Conservation (phyloP, 2,888 invertebrate genomes). For the Lasioglossum figueresi region DNA sequence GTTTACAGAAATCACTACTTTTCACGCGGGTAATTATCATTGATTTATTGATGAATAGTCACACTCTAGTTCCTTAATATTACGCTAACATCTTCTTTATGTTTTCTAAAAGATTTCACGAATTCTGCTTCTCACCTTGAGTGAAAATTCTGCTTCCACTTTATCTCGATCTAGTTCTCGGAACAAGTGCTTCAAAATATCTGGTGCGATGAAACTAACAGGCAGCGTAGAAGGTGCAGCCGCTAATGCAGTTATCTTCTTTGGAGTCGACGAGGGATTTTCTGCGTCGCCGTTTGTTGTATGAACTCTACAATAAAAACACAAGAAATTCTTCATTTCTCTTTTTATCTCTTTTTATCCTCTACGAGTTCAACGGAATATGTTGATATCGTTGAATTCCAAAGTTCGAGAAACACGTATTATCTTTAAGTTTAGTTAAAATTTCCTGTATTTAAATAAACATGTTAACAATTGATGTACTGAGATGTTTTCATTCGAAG, state of each 20-base stretch:
- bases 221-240: conserved; percentile 39
- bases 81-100: neutral
- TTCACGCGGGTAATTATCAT: neutral
- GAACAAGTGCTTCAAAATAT: conserved; percentile 88
- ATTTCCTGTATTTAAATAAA: too few relatives aligned
- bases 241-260: conserved; percentile 31
- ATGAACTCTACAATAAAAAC: conserved; percentile 37
- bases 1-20: neutral
- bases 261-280: conserved; percentile 36
- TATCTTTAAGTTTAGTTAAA: too few relatives aligned
- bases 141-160: conserved; percentile 89
- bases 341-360: neutral
- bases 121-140: conserved; percentile 84
- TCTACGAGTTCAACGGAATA: neutral
- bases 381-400: neutral
- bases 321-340: too few relatives aligned
- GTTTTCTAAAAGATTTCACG: neutral
- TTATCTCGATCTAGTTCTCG: conserved; percentile 88
- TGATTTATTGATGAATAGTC: neutral
- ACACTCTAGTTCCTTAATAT: neutral
- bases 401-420: neutral
- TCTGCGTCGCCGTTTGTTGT: conserved; percentile 30
- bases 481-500: too few relatives aligned
- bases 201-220: conserved; percentile 85
- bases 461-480: too few relatives aligned